A percentile compares a stretch with the other conserved stretches of the same genome.
These are phyloP conservation scores for Leptodactylus fallax DNA, from an alignment of 2,797 vertebrate species.

Conservation along the genomic window DNA sequence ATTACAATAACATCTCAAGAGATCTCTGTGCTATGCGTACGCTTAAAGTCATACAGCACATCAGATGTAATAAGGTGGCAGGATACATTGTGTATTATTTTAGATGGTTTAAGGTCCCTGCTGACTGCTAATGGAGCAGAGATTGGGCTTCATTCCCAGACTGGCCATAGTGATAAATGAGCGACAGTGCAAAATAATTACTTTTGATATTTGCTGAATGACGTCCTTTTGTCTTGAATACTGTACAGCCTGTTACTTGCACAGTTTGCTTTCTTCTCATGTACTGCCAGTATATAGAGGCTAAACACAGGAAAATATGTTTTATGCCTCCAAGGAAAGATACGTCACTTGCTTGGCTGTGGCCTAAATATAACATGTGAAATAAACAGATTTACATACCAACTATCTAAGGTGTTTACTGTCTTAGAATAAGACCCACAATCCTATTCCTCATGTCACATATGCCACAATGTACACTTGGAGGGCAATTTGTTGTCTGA, in stretches of 20 bases:
- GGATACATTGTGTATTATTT: background rate
- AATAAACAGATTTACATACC: background rate
- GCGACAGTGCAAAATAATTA: background rate
- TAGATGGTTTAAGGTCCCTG: background rate
- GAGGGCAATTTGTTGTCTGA: too few relatives aligned
- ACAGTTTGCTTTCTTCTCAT: background rate
- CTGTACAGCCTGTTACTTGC: background rate
- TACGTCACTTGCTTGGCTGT: background rate
- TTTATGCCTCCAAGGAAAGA: background rate
- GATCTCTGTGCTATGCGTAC: background rate
- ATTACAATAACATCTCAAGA: background rate
- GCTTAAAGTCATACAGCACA: background rate
- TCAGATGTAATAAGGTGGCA: background rate
- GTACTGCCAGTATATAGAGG: background rate
- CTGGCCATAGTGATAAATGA: background rate
- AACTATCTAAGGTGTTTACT: background rate
- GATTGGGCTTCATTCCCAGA: background rate
- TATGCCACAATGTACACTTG: too few relatives aligned
- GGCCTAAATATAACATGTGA: background rate
- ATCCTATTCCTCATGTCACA: too few relatives aligned
- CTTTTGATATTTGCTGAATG: conserved; percentile 2
- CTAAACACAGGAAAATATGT: background rate
- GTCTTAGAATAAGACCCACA: too few relatives aligned
- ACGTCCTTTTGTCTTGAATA: background rate
- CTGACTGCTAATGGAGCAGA: background rate